Evolutionary conservation across 2,797 vertebrate genomes (phyloP).

Genomic region (Schizopygopsis malacanthus): DNA sequence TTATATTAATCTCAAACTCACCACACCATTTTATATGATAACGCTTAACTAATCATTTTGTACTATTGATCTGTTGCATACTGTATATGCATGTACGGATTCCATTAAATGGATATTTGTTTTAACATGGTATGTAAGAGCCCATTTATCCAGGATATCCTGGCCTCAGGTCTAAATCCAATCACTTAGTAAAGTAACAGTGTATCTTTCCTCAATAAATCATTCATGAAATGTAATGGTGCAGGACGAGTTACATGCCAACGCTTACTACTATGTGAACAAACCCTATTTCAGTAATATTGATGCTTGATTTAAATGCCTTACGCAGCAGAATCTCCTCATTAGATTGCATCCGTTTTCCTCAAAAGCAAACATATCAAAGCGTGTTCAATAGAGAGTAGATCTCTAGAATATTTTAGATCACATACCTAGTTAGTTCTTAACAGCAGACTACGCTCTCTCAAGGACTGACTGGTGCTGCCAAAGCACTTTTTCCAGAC

Average conservation of each 20-base stretch:
- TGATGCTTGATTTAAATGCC: not conserved
- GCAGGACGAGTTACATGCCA: not conserved
- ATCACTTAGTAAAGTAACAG: not conserved
- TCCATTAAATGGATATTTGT: not conserved
- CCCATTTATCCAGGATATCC: not conserved
- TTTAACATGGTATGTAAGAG: not conserved
- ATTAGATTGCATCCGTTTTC: not conserved
- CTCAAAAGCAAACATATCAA: not conserved
- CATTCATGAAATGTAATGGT: not conserved
- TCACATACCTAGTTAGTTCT: slow-evolving; percentile 55
- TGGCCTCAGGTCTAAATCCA: not conserved
- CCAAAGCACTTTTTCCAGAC: slow-evolving; percentile 75
- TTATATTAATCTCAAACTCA: not conserved
- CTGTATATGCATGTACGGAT: not conserved
- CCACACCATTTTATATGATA: not conserved
- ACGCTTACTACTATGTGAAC: not conserved
- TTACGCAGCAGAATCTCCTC: not conserved
- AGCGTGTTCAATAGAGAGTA: not conserved
- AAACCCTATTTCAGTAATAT: not conserved
- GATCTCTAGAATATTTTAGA: not conserved
- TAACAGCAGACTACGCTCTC: slow-evolving; percentile 59
- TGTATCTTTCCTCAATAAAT: not conserved
- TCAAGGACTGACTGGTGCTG: slow-evolving; percentile 57
- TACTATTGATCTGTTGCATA: not conserved
- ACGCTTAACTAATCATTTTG: not conserved